phyloP scores from a whole-genome alignment of 1,140 invertebrate genomes.

The Gryon sp. region DNA sequence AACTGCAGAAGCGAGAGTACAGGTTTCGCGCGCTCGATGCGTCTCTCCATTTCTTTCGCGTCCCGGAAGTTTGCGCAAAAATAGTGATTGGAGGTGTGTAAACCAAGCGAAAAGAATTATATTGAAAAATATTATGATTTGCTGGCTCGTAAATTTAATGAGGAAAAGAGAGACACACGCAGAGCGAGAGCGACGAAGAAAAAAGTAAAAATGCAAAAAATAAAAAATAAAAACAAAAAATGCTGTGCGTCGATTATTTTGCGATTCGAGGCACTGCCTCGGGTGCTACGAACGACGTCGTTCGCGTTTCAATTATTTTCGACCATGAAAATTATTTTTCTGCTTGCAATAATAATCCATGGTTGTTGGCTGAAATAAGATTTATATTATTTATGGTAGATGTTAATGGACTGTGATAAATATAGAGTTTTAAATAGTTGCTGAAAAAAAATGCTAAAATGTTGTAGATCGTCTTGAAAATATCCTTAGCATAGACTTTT shows the following conservation, averaged over 20 bases:
- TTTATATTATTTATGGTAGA: constrained; percentile 46
- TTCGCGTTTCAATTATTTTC: constrained; percentile 44
- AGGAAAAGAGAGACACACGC: too few relatives aligned
- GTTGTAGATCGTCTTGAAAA: not conserved
- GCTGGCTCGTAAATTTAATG: constrained; percentile 55
- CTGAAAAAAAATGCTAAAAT: not conserved
- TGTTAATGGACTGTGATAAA: constrained; percentile 40
- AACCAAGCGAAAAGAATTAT: constrained; percentile 39
- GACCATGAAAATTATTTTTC: constrained; percentile 42
- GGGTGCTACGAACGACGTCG: constrained; percentile 14
- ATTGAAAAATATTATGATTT: constrained; percentile 54
- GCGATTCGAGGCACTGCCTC: constrained; percentile 27
- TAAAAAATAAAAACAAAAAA: too few relatives aligned
- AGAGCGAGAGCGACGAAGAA: too few relatives aligned
- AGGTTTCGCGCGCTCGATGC: constrained; percentile 10
- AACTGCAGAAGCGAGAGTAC: constrained; percentile 49
- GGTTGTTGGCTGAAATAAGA: constrained; percentile 42
- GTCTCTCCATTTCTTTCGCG: constrained; percentile 20
- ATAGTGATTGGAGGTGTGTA: constrained; percentile 44
- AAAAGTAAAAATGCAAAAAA: too few relatives aligned
- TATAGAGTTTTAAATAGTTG: constrained; percentile 32
- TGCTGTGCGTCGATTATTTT: constrained; percentile 27
- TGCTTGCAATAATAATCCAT: constrained; percentile 33
- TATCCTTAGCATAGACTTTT: too few relatives aligned
- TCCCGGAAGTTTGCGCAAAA: constrained; percentile 47